phyloP scores from a whole-genome alignment of 2,797 vertebrate species.

The Thripadectes ignobilis region DNA sequence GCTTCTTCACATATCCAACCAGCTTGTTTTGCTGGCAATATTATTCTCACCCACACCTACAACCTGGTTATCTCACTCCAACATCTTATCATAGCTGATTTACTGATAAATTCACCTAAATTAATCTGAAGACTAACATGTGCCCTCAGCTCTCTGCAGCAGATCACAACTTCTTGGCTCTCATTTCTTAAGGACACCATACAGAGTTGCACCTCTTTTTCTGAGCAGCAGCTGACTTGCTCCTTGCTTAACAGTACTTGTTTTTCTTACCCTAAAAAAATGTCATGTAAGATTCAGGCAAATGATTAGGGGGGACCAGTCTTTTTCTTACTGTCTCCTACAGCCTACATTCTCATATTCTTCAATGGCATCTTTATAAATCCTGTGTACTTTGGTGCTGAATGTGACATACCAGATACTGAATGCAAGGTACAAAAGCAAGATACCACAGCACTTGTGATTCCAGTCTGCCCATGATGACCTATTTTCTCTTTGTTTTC shows the following conservation, averaged over 20 bases:
- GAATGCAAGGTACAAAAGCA: not conserved
- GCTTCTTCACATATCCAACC: not conserved
- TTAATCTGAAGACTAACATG: not conserved
- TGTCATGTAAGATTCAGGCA: not conserved
- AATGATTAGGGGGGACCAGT: not conserved
- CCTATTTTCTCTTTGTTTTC: not conserved
- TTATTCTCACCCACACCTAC: constrained; percentile 28
- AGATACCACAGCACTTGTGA: not conserved
- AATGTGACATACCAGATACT: not conserved
- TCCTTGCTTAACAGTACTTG: not conserved
- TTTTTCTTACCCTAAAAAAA: not conserved
- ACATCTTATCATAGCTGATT: not conserved
- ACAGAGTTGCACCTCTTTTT: not conserved
- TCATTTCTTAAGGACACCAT: not conserved
- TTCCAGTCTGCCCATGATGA: not conserved
- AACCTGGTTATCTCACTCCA: not conserved
- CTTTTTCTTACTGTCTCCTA: not conserved
- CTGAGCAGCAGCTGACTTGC: not conserved
- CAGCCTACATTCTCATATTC: not conserved
- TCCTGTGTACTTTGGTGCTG: not conserved
- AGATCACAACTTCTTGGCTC: not conserved
- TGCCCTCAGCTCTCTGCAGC: not conserved
- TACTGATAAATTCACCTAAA: constrained; percentile 12
- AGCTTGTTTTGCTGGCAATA: not conserved
- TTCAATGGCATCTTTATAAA: not conserved